Percentiles rank a stretch among this genome's conserved stretches.
phyloP scores from a whole-genome alignment of 2,113 vertebrate species.

The Rynchops niger region DNA sequence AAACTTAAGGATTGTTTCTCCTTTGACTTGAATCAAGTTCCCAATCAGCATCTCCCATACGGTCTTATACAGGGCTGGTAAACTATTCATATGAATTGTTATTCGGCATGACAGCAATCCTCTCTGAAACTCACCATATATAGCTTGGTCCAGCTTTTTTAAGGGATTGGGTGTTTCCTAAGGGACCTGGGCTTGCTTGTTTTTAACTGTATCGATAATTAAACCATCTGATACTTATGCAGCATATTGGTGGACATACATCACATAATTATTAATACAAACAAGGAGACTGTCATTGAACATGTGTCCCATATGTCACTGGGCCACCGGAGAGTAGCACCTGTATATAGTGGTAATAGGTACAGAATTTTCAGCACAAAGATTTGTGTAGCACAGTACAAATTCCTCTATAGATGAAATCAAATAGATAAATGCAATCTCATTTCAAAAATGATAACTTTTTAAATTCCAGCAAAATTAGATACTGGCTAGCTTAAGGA shows the following conservation, averaged over 20 bases:
- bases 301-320: background rate
- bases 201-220: background rate
- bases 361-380: background rate
- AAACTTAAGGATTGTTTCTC: background rate
- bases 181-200: background rate
- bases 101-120: background rate
- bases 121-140: background rate
- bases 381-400: background rate
- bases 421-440: background rate
- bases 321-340: background rate
- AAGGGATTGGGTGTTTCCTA: background rate
- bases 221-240: background rate
- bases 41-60: background rate
- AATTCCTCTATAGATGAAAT: background rate
- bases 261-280: background rate
- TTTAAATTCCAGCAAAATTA: background rate
- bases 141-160: background rate
- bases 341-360: background rate
- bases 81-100: background rate
- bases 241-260: background rate
- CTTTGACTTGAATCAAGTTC: background rate
- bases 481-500: background rate
- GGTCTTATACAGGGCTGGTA: background rate
- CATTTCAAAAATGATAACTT: background rate
- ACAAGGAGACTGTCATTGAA: background rate